Evolutionary conservation across 2,113 vertebrate species (phyloP).

Genomic region (Nothobranchius furzeri): DNA sequence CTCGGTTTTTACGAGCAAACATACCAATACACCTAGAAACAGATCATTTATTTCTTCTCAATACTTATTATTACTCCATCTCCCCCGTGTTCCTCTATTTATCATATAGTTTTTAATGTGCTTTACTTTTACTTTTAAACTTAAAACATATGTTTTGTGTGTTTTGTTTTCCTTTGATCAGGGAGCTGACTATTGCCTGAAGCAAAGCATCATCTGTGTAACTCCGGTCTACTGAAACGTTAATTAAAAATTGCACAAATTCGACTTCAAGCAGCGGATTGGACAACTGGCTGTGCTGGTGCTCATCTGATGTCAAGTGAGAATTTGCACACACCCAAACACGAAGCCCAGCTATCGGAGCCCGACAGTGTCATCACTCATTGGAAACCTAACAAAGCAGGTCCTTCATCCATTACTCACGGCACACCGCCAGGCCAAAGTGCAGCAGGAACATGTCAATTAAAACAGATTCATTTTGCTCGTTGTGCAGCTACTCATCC

Average conservation of each 20-base stretch:
- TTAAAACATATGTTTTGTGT: no score
- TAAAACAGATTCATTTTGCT: constrained; percentile 60
- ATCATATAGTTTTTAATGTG: no score
- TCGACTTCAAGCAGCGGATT: constrained; percentile 35
- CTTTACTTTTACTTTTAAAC: no score
- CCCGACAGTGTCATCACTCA: constrained; percentile 46
- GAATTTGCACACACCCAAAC: constrained; percentile 16
- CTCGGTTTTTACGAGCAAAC: constrained; percentile 6
- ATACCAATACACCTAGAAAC: constrained; percentile 10
- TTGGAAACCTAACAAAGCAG: constrained; percentile 54
- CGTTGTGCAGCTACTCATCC: constrained; percentile 27
- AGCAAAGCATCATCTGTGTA: not conserved
- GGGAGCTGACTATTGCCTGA: constrained; percentile 16
- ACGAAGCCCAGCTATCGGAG: constrained; percentile 14
- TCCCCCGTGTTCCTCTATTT: no score
- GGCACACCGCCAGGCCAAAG: constrained; percentile 46
- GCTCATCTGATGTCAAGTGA: constrained; percentile 40
- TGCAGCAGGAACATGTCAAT: constrained; percentile 62
- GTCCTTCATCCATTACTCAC: constrained; percentile 56
- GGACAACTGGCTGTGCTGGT: constrained; percentile 31
- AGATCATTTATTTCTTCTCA: not conserved
- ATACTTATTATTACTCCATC: not conserved
- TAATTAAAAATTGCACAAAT: constrained; percentile 16
- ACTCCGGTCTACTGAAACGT: constrained; percentile 9
- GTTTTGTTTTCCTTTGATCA: no score